These are phyloP conservation scores for Aleadryas rufinucha DNA, from an alignment of 2,113 vertebrate genomes.

Conservation along the genomic window DNA sequence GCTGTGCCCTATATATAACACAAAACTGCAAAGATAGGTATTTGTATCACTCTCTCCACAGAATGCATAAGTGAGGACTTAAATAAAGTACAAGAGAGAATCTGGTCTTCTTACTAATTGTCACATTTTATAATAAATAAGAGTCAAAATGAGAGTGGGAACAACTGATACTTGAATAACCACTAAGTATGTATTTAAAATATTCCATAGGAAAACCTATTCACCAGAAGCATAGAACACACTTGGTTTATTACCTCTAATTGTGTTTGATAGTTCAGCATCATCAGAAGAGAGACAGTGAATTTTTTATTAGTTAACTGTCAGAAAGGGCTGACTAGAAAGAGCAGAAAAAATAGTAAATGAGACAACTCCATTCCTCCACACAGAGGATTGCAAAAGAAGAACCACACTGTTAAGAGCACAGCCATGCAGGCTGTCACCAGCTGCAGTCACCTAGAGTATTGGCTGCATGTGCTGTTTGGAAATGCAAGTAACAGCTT, in stretches of 20 bases:
- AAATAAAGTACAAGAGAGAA: not conserved
- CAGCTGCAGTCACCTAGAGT: not conserved
- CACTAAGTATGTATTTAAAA: not conserved
- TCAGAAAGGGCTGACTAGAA: not conserved
- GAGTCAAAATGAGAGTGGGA: not conserved
- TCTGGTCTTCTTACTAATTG: not conserved
- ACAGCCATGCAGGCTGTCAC: rapidly evolving
- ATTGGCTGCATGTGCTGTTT: not conserved
- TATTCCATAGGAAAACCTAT: not conserved
- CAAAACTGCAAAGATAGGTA: not conserved
- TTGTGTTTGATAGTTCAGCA: not conserved
- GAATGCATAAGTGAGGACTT: not conserved
- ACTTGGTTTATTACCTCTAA: not conserved
- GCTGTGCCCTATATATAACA: not conserved
- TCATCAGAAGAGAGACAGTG: not conserved
- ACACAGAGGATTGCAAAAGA: not conserved
- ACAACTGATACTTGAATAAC: not conserved
- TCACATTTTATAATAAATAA: not conserved
- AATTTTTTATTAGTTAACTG: rapidly evolving
- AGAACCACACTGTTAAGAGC: not conserved
- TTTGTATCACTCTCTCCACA: not conserved
- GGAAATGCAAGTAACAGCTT: not conserved
- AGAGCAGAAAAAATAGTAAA: not conserved
- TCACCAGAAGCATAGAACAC: not conserved
- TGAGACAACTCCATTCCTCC: not conserved